Evolutionary conservation across 92 coral and sea anemone species (phyloP), one percentile per base, ranked within the genome.

Genomic region (Galaxea fascicularis): DNA sequence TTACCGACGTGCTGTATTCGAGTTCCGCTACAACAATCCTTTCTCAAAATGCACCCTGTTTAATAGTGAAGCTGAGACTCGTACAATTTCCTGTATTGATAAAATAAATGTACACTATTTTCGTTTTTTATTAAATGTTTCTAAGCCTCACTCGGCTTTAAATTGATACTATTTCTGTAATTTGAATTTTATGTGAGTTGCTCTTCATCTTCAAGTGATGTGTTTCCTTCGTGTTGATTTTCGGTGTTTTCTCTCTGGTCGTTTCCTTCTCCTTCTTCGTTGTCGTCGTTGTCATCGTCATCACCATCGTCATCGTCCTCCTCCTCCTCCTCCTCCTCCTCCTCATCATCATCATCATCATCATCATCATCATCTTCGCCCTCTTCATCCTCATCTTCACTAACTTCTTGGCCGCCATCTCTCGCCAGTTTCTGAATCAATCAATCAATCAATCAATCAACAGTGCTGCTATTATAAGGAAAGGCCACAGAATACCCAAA

Each of bases 341-440:
- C 94, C 10, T 92, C 91, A 6, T 90, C 91, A 10, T 83, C 90
- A 0, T 81, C 92, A 0, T 74, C 87, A 0, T 86, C 93, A 0
- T 87, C 95, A 8, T 89, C 98, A 0, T 82, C 95, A 4, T 83
- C 92, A 4, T 91, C 91, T 7, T 78, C 93, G 7, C 92, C 98
- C 1, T 95, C 98, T 7, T 78, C 93, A 11, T 94, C 98, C 1
- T 95, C 98, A 58, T 95, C 98, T 4, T 85, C 93, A 53, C 95
- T 93, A 0, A 95, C 93, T 25, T 91, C 92, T 24, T 85, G 94
- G 20, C 95, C 98, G 17, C 83, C 90, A 26, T 86, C 92, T 74
- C 73, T 93, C 18, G 94, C 93, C 59, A 81, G 76, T 88, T 93
- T 86, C 98, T 95, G 52, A n/a, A 83, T 63, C 22, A 16, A 22